phyloP scores from a whole-genome alignment of 2,888 invertebrate species.

The Microplitis deprimator region DNA sequence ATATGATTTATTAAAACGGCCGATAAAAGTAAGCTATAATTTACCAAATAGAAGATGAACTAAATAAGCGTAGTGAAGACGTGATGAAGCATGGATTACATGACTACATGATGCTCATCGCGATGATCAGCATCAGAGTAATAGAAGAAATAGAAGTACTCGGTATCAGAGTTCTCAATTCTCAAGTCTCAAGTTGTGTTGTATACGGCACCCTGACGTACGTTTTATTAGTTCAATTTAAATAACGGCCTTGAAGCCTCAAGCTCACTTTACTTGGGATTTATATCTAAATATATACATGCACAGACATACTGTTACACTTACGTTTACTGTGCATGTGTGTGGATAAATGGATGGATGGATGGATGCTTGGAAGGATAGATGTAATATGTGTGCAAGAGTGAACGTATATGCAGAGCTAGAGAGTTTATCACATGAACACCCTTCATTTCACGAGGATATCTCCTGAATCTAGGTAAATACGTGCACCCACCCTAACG shows the following conservation, averaged over 20 bases:
- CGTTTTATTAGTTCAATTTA: neutral
- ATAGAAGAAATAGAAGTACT: neutral
- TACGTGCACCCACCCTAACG: conserved; percentile 8
- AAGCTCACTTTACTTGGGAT: neutral
- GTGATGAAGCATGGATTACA: neutral
- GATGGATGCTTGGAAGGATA: neutral
- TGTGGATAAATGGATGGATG: too few relatives aligned
- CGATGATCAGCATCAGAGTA: neutral
- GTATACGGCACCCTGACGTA: conserved; percentile 1
- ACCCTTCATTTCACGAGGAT: conserved; percentile 7
- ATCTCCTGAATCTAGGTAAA: conserved; percentile 41
- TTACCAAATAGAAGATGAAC: neutral
- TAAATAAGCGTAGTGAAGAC: neutral
- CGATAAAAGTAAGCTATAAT: neutral
- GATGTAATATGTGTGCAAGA: conserved; percentile 13
- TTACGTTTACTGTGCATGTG: neutral
- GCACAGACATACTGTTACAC: neutral
- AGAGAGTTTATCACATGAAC: conserved; percentile 20
- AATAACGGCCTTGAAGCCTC: conserved; percentile 1
- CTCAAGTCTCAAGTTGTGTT: neutral
- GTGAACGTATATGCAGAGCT: conserved; percentile 17
- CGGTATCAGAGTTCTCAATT: neutral
- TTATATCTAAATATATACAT: neutral
- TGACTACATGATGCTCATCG: neutral
- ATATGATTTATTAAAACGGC: neutral